These are phyloP conservation scores for Chrysolina haemoptera DNA, from an alignment of 2,888 invertebrate species.

Conservation along the genomic window DNA sequence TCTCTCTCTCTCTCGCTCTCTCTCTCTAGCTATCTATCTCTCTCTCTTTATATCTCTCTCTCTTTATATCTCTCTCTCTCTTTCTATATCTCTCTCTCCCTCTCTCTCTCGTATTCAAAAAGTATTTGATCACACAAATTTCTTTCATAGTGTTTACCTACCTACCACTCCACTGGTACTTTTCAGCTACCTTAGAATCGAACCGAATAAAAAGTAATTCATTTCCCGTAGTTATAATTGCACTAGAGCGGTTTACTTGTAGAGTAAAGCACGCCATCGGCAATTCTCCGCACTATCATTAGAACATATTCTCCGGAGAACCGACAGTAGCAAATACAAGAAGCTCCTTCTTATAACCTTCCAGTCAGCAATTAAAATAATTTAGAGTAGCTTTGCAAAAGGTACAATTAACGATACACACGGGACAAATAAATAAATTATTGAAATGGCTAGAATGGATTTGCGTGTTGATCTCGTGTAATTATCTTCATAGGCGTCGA, in stretches of 20 bases:
- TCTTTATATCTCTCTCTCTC: too few relatives aligned
- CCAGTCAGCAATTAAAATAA: constrained; percentile 46
- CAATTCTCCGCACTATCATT: constrained; percentile 15
- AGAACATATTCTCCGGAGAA: constrained; percentile 21
- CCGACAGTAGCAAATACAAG: constrained; percentile 22
- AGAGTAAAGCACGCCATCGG: constrained; percentile 24
- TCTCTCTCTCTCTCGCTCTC: too few relatives aligned
- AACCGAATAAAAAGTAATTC: neutral
- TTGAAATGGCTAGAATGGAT: constrained; percentile 57
- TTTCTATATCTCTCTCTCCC: too few relatives aligned
- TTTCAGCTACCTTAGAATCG: neutral
- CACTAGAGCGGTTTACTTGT: constrained; percentile 7
- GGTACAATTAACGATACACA: constrained; percentile 38
- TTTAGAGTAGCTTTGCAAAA: constrained; percentile 38
- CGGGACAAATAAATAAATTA: constrained; percentile 57
- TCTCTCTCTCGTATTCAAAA: too few relatives aligned
- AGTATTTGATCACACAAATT: too few relatives aligned
- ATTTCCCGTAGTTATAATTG: constrained; percentile 22
- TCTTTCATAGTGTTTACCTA: neutral
- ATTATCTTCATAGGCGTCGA: constrained; percentile 13
- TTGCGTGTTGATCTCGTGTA: constrained; percentile 53
- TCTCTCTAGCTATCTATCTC: too few relatives aligned
- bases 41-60: too few relatives aligned
- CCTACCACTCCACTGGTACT: neutral
- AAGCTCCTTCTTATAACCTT: constrained; percentile 27